Conservation (phyloP, 1,140 invertebrate species). For the Sinonovacula constricta region DNA sequence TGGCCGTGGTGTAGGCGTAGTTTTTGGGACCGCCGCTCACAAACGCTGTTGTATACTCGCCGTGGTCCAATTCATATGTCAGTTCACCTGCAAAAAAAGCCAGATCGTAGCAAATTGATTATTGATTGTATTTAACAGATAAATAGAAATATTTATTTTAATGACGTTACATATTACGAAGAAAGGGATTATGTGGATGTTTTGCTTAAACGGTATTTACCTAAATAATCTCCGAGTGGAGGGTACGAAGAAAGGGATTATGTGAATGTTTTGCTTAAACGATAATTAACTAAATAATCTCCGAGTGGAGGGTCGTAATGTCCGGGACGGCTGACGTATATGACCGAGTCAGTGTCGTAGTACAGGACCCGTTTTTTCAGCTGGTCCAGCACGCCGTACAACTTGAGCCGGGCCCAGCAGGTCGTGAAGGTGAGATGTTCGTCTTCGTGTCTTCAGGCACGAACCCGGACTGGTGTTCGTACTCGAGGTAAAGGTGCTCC, state of each 20-base stretch:
- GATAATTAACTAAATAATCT: no score
- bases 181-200: no score
- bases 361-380: conserved; percentile 72
- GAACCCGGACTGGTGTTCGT: conserved; percentile 2
- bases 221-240: conserved; percentile 19
- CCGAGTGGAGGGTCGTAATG: no score
- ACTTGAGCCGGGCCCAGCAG: conserved; percentile 74
- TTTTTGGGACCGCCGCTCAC: conserved; percentile 13
- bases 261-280: no score
- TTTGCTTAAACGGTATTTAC: no score
- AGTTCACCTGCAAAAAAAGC: not conserved
- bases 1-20: conserved; percentile 4
- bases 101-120: not conserved
- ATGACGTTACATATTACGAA: no score
- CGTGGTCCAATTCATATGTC: conserved; percentile 5
- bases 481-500: conserved; percentile 38
- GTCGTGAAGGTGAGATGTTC: conserved; percentile 76
- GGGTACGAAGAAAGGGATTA: no score
- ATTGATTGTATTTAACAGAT: no score
- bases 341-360: conserved; percentile 76
- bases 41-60: conserved; percentile 13
- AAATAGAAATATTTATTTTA: no score
- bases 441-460: conserved; percentile 46
- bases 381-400: conserved; percentile 73
- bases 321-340: conserved; percentile 60